phyloP scores from a whole-genome alignment of 2,797 vertebrate genomes.

The Smutsia gigantea region DNA sequence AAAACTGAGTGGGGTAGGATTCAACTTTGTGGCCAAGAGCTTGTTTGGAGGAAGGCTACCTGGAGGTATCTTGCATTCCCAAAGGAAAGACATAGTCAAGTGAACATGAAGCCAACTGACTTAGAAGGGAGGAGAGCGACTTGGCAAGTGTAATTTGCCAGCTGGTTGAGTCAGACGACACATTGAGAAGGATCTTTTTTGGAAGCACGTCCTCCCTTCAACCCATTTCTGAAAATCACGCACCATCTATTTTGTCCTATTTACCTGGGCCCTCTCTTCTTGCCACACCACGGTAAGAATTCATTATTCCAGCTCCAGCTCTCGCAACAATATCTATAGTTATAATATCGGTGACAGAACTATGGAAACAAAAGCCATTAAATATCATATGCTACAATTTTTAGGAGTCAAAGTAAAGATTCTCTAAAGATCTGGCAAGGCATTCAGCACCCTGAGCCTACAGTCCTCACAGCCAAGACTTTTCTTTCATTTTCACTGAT shows the following conservation, averaged over 20 bases:
- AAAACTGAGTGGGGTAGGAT: neutral
- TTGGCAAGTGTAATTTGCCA: conserved; percentile 73
- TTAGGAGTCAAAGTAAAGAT: conserved; percentile 70
- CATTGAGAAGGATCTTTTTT: conserved; percentile 79
- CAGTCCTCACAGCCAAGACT: conserved; percentile 63
- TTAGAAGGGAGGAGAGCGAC: conserved; percentile 72
- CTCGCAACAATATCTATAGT: neutral
- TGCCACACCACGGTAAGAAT: neutral
- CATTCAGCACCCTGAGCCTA: conserved; percentile 64
- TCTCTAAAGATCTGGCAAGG: conserved; percentile 68
- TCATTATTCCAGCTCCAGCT: neutral
- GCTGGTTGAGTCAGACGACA: conserved; percentile 78
- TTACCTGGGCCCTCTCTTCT: neutral
- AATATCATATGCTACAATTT: conserved; percentile 46
- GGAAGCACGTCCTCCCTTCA: conserved; percentile 73
- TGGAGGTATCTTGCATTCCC: conserved; percentile 23
- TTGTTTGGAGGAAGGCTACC: conserved; percentile 40
- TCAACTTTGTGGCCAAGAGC: neutral
- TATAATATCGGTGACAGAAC: conserved; percentile 18
- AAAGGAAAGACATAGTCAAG: conserved; percentile 56
- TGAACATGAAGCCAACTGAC: conserved; percentile 65
- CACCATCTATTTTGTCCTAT: conserved; percentile 25
- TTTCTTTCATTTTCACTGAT: conserved; percentile 72
- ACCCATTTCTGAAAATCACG: conserved; percentile 57
- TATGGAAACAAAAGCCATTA: conserved; percentile 35